These are phyloP conservation scores for Gortyna flavago DNA, from an alignment of 2,888 invertebrate genomes.

Conservation along the genomic window DNA sequence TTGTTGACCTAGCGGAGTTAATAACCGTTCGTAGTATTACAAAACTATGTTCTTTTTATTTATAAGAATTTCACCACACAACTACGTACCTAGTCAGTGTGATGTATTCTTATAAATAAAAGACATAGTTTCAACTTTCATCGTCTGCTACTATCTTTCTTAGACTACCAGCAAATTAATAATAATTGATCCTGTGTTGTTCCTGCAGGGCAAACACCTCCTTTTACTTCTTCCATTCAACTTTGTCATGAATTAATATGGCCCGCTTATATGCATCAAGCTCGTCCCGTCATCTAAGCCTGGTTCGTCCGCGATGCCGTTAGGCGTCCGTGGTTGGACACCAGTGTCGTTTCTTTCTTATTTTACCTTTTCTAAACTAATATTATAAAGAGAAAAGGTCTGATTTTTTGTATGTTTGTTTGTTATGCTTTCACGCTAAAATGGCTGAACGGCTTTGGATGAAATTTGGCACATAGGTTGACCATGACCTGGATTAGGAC, in stretches of 20 bases:
- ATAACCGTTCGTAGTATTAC: constrained; percentile 25
- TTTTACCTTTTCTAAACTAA: too few species aligned
- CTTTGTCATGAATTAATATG: not conserved
- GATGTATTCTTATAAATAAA: not conserved
- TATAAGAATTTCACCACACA: constrained; percentile 6
- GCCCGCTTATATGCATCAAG: not conserved
- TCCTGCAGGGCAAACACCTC: not conserved
- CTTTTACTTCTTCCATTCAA: not conserved
- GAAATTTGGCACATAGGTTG: too few species aligned
- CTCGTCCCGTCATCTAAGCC: not conserved
- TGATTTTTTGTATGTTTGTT: too few species aligned
- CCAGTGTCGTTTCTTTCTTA: not conserved
- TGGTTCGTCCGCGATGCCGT: too few species aligned
- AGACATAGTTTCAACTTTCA: too few species aligned
- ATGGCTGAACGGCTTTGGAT: too few species aligned
- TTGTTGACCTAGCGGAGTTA: constrained; percentile 47
- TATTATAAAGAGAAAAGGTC: too few species aligned
- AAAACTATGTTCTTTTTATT: constrained; percentile 9
- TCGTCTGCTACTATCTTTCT: not conserved
- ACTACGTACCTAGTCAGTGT: not conserved
- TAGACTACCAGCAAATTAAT: not conserved
- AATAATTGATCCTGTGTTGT: not conserved
- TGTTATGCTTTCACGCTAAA: too few species aligned
- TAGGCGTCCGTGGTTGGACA: not conserved
- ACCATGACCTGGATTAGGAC: too few species aligned